Base-by-base conservation (phyloP, 2,888 invertebrate species). In the Zaprionus lineosus region DNA sequence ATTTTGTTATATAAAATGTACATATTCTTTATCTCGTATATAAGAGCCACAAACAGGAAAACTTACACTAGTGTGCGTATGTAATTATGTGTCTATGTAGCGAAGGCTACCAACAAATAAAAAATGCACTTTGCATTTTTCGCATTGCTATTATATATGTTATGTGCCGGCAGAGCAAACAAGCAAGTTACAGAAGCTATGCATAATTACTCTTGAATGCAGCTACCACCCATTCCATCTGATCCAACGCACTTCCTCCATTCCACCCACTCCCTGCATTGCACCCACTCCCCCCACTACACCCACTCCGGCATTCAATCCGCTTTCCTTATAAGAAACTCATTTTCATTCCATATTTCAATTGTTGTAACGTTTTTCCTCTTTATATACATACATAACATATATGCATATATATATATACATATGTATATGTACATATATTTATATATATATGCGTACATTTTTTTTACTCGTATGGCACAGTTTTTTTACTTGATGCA, bases 1-100 rank as follows among this genome's bases (percentile, higher is more conserved):
- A 78, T 78, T 78, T 78, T 58, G 68, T 3, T 19, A 75, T 71
- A 78, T 76, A 40, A 64, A 75, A 70, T 75, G 63, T 82, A 78
- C 56, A 77, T 66, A 70, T n/a, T n/a, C 18, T 51, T 60, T 48
- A 55, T 37, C 55, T 34, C 31, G 26, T 28, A 63, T 16, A 14
- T 31, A 48, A n/a, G n/a, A n/a, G n/a, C n/a, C n/a, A n/a, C n/a
- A n/a, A 18, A 44, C 16, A 61, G 39, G 41, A 36, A 47, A 21
- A 29, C 41, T 5, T 15, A 12, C 33, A 33, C 33, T 33, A 4
- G n/a, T 9, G 14, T 33, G 8, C 12, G 14, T 26, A 24, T 24
- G 16, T 19, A 31, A 24, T 9, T 40, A 40, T 40, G 21, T 3
- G 18, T 8, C 7, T 36, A 29, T 28, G 34, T 36, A 24, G 24